Percentiles rank a stretch among this genome's conserved stretches.
phyloP scores from a whole-genome alignment of 2,113 vertebrate species.

The Trogon melanurus region DNA sequence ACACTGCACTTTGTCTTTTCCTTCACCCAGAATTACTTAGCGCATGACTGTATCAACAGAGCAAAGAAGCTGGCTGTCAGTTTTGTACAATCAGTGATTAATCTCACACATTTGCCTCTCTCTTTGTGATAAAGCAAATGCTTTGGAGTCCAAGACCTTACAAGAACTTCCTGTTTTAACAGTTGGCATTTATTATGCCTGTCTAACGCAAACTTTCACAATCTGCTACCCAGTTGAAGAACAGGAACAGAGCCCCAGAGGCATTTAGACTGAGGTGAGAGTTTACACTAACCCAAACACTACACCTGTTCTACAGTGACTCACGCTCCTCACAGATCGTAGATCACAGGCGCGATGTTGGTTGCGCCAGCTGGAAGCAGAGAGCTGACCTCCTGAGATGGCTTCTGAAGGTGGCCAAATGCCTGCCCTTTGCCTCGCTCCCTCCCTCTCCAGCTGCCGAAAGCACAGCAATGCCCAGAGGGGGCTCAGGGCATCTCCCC shows the following conservation, averaged over 20 bases:
- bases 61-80: not conserved
- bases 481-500: not conserved
- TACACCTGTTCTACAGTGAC: not conserved
- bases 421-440: not conserved
- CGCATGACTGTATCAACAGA: not conserved
- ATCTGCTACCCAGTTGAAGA: not conserved
- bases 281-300: not conserved
- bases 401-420: not conserved
- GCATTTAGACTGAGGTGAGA: not conserved
- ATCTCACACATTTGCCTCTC: not conserved
- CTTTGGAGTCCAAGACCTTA: not conserved
- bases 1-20: not conserved
- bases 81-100: not conserved
- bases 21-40: not conserved
- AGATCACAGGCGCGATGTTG: accelerated
- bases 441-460: not conserved
- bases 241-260: not conserved
- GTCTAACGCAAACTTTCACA: not conserved
- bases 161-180: not conserved
- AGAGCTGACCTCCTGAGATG: not conserved
- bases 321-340: not conserved
- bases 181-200: not conserved
- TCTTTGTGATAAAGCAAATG: not conserved
- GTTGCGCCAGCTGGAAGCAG: not conserved
- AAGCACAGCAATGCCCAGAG: accelerated